These are phyloP conservation scores for Leucopsar rothschildi DNA, from an alignment of 2,113 vertebrate genomes.

Conservation along the genomic window DNA sequence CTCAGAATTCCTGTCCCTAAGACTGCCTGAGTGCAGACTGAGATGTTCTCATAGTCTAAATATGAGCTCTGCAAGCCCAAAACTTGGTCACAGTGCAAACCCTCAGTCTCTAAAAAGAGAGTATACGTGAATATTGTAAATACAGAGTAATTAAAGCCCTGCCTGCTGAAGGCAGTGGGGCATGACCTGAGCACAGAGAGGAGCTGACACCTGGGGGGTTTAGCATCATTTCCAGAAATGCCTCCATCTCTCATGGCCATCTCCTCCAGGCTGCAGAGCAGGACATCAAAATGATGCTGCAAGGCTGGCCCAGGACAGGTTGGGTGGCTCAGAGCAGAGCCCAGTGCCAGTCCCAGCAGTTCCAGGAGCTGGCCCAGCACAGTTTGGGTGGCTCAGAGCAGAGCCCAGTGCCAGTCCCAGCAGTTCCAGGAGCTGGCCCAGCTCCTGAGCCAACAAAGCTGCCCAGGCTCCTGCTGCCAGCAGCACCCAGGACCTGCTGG, in stretches of 20 bases:
- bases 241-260: background rate
- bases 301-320: background rate
- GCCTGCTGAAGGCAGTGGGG: background rate
- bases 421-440: background rate
- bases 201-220: rapidly evolving
- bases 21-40: background rate
- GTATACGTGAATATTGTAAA: no score
- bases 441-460: background rate
- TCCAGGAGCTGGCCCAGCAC: background rate
- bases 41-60: background rate
- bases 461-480: background rate
- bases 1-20: background rate
- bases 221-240: background rate
- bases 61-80: background rate
- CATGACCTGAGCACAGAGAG: background rate
- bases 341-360: no score
- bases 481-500: background rate
- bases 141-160: background rate
- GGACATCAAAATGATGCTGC: background rate
- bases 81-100: background rate
- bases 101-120: background rate
- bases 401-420: background rate
- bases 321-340: background rate
- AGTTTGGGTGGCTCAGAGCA: background rate
- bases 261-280: background rate